phyloP scores from a whole-genome alignment of 2,113 vertebrate genomes.

The Crypturellus undulatus region DNA sequence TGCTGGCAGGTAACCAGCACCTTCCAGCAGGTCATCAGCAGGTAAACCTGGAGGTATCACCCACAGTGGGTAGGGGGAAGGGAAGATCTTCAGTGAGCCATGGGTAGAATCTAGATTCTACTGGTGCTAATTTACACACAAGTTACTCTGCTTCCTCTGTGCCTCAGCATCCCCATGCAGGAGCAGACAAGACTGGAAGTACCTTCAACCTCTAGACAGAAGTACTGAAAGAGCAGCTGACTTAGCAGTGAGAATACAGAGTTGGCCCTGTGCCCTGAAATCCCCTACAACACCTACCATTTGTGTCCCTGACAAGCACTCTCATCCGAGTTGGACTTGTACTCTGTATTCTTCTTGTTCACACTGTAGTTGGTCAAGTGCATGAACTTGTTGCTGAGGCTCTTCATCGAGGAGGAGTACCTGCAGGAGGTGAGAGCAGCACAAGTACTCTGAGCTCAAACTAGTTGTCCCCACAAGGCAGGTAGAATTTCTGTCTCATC shows the following conservation, averaged over 20 bases:
- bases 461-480: accelerated
- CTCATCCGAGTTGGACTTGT: conserved; percentile 90
- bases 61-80: background rate
- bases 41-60: background rate
- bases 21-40: background rate
- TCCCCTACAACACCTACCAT: conserved; percentile 80
- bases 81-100: background rate
- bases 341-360: conserved; percentile 94
- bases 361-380: conserved; percentile 99
- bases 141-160: background rate
- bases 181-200: background rate
- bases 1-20: background rate
- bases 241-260: background rate
- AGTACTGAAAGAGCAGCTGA: background rate
- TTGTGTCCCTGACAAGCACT: conserved; percentile 97
- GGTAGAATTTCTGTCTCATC: background rate
- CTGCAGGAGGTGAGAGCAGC: conserved; percentile 64
- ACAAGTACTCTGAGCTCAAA: background rate
- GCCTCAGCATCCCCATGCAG: background rate
- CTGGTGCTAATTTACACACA: background rate
- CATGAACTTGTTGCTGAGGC: conserved; percentile 95
- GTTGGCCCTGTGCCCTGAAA: background rate
- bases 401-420: conserved; percentile 96
- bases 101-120: background rate
- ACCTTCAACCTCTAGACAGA: background rate